Base-by-base conservation (phyloP, 2,888 invertebrate genomes). In the Atethmia centrago region DNA sequence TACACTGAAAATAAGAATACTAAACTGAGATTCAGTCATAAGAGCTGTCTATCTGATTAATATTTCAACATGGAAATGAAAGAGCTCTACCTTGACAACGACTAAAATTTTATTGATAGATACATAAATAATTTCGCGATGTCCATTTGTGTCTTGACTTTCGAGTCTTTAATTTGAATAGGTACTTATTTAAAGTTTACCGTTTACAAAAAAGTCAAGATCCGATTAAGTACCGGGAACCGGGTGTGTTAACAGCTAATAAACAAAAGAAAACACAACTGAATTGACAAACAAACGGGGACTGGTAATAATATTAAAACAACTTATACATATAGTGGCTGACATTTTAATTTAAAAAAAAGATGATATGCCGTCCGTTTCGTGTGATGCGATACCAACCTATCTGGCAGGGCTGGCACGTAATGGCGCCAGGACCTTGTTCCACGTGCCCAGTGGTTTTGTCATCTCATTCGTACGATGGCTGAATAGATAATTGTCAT, bases 281-380 rank as follows among this genome's bases (percentile, higher is more conserved):
- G 85, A 89, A 90, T 90, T 92, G 92, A 90, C 90, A 91, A 93
- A 93, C 91, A 93, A 88, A 89, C 80, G 83, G 76, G 86, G 92
- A 93, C 93, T 91, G 93, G 94, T 95, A 93, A 91, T 91, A 90
- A 93, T 91, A 92, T 89, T 85, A 89, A 91, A 92, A 90, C 89
- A 88, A 90, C 90, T 86, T 87, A 88, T 80, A 87, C n/a, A n/a
- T 87, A 88, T 79, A 88, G 89, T 88, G 88, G 91, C 92, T 95
- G 95, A 95, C 95, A 95, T 95, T 95, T 95, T 89, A 89, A 91
- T 91, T 93, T 89, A 92, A 94, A 93, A 91, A 94, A 94, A 94
- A 90, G 90, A 94, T 92, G 90, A 90, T 90, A 88, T 89, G 88
- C 86, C 82, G 86, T 85, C 82, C 83, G 82, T 88, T 87, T 85